Evolutionary conservation across 1,140 invertebrate genomes (phyloP).

Genomic region (Globodera rostochiensis): DNA sequence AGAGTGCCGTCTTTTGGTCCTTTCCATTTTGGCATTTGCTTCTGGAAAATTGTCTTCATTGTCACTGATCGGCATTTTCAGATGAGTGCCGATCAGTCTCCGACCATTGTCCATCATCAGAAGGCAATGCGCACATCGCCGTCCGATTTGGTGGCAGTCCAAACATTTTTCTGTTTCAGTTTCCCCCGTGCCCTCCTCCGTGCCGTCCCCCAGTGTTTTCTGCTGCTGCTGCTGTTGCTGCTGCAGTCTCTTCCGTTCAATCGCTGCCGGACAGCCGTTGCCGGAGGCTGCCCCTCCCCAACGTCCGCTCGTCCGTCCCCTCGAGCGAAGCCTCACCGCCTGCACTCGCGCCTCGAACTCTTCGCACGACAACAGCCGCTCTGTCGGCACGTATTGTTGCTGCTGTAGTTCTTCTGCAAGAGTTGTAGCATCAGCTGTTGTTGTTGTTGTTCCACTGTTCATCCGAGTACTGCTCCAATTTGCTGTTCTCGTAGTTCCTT

Average conservation of each 20-base stretch:
- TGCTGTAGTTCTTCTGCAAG: too few species aligned
- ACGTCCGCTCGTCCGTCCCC: neutral
- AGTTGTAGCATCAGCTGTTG: neutral
- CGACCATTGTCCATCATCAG: neutral
- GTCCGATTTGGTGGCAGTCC: neutral
- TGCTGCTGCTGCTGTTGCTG: neutral
- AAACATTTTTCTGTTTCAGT: neutral
- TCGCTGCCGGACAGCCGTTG: neutral
- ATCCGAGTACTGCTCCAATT: neutral
- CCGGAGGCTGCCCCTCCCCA: neutral
- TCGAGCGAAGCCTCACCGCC: neutral
- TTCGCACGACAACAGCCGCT: neutral
- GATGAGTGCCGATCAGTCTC: neutral
- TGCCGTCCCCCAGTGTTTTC: neutral
- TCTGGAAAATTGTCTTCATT: neutral
- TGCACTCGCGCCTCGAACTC: constrained; percentile 6
- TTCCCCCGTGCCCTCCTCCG: neutral
- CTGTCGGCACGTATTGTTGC: neutral
- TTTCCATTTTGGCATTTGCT: neutral
- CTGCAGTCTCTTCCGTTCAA: neutral
- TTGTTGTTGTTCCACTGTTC: neutral
- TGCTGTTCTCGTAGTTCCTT: neutral
- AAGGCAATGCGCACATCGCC: neutral
- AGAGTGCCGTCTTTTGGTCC: neutral
- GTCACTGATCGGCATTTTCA: neutral